These are phyloP conservation scores for Drosophila biarmipes DNA, from an alignment of 1,140 invertebrate species.

Conservation along the genomic window DNA sequence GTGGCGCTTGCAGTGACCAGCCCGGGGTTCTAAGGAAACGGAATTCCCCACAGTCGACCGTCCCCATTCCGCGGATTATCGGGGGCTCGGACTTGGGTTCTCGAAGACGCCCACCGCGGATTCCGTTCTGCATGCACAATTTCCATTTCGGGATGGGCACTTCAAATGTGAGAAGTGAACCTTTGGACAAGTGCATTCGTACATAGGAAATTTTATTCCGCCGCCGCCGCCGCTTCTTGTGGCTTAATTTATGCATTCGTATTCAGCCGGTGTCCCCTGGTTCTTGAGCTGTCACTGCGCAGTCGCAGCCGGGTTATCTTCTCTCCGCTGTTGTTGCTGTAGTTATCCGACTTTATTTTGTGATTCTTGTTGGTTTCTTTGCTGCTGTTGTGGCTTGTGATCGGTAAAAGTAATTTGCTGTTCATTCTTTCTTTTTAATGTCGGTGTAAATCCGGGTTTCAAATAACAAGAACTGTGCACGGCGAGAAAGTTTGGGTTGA, in stretches of 20 bases:
- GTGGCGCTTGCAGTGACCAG: conserved; percentile 13
- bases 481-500: conserved; percentile 29
- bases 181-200: conserved; percentile 79
- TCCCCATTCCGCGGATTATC: conserved; percentile 36
- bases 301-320: conserved; percentile 34
- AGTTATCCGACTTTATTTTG: conserved; percentile 19
- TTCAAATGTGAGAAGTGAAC: conserved; percentile 45
- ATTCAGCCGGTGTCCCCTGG: conserved; percentile 61
- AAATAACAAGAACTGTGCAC: conserved; percentile 70
- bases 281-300: conserved; percentile 48
- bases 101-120: conserved; percentile 25
- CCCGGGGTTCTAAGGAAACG: conserved; percentile 20
- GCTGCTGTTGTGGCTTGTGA: conserved; percentile 43
- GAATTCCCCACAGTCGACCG: conserved; percentile 46
- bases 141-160: conserved; percentile 39
- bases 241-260: conserved; percentile 76
- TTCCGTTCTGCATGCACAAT: conserved; percentile 68
- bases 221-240: conserved; percentile 36
- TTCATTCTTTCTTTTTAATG: conserved; percentile 71
- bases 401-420: conserved; percentile 80
- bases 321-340: conserved; percentile 20
- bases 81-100: background rate
- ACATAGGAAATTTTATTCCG: conserved; percentile 75
- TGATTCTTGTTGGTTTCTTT: conserved; percentile 4
- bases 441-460: conserved; percentile 77